phyloP scores from a whole-genome alignment of 1,140 invertebrate genomes.

The Ylistrum balloti region DNA sequence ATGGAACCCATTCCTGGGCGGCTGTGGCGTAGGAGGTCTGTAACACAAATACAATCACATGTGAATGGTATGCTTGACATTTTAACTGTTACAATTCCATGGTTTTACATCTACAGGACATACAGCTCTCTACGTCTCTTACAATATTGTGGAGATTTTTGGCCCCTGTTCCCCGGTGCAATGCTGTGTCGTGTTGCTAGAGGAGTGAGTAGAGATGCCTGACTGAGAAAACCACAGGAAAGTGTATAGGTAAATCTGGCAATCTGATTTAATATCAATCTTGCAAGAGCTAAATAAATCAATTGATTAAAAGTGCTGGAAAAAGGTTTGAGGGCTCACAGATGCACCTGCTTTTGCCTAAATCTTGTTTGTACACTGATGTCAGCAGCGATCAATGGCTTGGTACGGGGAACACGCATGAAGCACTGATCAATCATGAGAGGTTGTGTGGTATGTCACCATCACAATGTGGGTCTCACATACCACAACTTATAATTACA shows the following conservation, averaged over 20 bases:
- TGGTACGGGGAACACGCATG: too few relatives aligned
- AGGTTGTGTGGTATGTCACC: too few relatives aligned
- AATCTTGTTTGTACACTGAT: neutral
- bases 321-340: constrained; percentile 22
- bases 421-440: too few relatives aligned
- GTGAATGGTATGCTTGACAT: neutral
- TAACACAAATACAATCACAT: constrained; percentile 53
- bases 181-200: neutral
- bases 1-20: constrained; percentile 76
- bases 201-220: neutral
- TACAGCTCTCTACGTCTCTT: neutral
- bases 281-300: constrained; percentile 4
- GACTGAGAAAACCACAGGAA: neutral
- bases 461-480: too few relatives aligned
- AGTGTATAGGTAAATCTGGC: neutral
- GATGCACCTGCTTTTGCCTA: neutral
- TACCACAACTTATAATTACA: too few relatives aligned
- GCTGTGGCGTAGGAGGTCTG: constrained; percentile 76
- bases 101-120: neutral
- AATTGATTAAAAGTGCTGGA: neutral
- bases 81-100: constrained; percentile 36
- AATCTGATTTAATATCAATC: constrained; percentile 15
- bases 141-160: neutral
- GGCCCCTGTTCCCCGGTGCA: neutral
- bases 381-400: neutral